Evolutionary conservation across 2,888 invertebrate genomes (phyloP), one percentile per base, ranked within the genome.

Genomic region (Euspilapteryx auroguttella): DNA sequence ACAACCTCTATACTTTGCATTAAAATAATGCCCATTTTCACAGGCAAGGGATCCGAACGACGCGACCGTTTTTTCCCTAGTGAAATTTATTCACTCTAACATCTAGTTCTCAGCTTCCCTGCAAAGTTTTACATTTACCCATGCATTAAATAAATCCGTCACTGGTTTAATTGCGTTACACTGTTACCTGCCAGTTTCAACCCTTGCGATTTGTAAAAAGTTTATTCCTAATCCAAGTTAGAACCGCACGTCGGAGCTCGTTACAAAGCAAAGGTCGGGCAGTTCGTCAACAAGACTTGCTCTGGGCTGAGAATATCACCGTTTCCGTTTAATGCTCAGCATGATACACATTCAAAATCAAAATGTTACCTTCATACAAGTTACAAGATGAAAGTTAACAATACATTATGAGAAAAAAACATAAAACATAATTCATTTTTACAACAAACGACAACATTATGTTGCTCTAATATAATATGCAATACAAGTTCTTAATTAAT

Each of bases 1-100:
- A 86, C 86, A 86, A 87, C 86, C 83, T 87, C 87, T 87, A 87
- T 87, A 88, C 88, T 88, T 88, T 88, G 88, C 88, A 88, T 85
- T 83, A 87, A 88, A 88, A 82, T 87, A 87, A 88, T 87, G 87
- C 85, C 83, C 83, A 84, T 86, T 86, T 85, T 85, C 83, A 80
- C 79, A 77, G 77, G 77, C 75, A 76, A 75, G 73, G 75, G 71
- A 71, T 71, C 68, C 71, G 64, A 69, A 65, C 69, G 61, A 53
- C 71, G 56, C 66, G 57, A 61, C 58, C 69, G 49, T 64, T 55
- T 56, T 54, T 53, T 59, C 55, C 13, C 27, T 69, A 68, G 73
- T 69, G 69, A 71, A 50, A 53, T 49, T 27, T 12, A 51, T 56
- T 64, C 62, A 68, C 63, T 56, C 69, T 62, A 56, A 57, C 64